A percentile compares a stretch with the other conserved stretches of the same genome.
Conservation (phyloP, 2,113 vertebrate genomes). For the Bungarus multicinctus region DNA sequence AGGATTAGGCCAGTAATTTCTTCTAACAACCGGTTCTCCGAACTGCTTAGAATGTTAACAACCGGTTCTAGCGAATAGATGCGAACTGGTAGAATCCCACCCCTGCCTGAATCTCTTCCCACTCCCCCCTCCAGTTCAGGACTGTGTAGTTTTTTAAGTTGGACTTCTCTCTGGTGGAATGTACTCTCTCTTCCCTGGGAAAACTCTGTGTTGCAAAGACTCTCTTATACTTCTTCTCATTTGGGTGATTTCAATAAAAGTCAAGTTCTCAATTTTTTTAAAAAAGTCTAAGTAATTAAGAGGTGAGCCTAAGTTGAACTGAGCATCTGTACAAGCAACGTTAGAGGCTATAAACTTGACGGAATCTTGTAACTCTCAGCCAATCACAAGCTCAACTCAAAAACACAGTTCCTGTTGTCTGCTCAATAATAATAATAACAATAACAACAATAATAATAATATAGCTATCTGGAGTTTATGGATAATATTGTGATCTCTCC, state of each 20-base stretch:
- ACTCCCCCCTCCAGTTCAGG: neutral
- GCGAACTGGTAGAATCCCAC: too few species aligned
- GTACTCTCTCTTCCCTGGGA: neutral
- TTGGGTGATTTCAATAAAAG: neutral
- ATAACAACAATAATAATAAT: too few species aligned
- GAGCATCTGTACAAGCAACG: neutral
- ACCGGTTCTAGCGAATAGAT: too few species aligned
- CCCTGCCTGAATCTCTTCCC: too few species aligned
- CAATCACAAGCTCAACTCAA: neutral
- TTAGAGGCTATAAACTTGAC: neutral
- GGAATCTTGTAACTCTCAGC: neutral
- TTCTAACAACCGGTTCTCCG: too few species aligned
- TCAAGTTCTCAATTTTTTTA: too few species aligned
- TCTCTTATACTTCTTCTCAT: neutral
- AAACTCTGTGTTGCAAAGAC: neutral
- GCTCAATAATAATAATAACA: too few species aligned
- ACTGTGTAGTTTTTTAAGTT: neutral
- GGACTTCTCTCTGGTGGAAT: neutral
- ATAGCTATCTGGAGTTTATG: neutral
- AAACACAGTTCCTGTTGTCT: neutral
- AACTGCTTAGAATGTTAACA: too few species aligned
- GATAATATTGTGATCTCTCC: neutral
- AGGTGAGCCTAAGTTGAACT: neutral
- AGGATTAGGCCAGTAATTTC: too few species aligned
- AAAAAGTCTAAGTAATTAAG: neutral